Percentiles rank a stretch among this genome's conserved stretches.
phyloP scores from a whole-genome alignment of 2,113 vertebrate genomes.

The Centropus bengalensis region DNA sequence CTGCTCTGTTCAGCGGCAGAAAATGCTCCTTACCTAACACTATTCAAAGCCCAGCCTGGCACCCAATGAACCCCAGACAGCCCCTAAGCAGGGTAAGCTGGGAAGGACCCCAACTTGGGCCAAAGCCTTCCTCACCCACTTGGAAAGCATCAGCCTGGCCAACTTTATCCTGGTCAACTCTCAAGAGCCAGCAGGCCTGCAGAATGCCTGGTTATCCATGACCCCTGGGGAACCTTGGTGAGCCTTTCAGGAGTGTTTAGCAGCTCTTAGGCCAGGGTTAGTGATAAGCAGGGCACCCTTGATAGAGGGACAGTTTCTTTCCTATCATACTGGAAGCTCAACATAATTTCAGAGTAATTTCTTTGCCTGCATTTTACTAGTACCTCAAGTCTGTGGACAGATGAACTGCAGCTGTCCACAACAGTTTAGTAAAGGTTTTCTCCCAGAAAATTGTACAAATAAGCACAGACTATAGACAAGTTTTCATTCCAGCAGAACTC shows the following conservation, averaged over 20 bases:
- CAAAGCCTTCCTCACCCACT: background rate
- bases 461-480: background rate
- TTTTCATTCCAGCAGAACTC: background rate
- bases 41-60: background rate
- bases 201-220: fast-evolving
- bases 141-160: background rate
- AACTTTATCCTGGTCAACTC: background rate
- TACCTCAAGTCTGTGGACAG: background rate
- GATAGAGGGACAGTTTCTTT: background rate
- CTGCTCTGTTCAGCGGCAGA: background rate
- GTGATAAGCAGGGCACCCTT: background rate
- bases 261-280: background rate
- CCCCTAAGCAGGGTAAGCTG: too few relatives aligned
- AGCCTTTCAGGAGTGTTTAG: background rate
- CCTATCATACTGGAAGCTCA: background rate
- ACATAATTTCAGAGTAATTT: background rate
- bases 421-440: background rate
- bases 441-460: background rate
- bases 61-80: background rate
- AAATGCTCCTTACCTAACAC: background rate
- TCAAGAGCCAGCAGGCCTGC: fast-evolving
- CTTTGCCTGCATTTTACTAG: background rate
- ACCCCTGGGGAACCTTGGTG: background rate
- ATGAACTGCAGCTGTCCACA: background rate
- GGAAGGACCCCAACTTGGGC: background rate